Conservation (phyloP, 2,888 invertebrate genomes). For the Philhelius pedissequus region DNA sequence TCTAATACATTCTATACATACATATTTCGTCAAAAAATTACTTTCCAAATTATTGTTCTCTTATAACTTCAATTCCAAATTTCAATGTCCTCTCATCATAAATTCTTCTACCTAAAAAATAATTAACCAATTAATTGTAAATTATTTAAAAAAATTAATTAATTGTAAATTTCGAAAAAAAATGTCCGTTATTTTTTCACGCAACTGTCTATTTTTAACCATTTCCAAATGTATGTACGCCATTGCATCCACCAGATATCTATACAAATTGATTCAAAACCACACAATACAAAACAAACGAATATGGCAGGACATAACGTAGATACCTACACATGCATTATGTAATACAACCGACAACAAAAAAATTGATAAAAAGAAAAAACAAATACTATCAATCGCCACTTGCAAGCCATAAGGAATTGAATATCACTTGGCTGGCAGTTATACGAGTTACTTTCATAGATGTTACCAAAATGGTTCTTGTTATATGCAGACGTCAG, state of each 20-base stretch:
- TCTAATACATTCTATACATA: too few relatives aligned
- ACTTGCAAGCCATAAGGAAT: constrained; percentile 50
- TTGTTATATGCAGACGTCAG: constrained; percentile 3
- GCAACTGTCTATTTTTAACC: neutral
- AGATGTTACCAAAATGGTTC: constrained; percentile 37
- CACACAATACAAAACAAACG: constrained; percentile 10
- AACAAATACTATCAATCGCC: constrained; percentile 59
- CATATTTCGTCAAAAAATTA: too few relatives aligned
- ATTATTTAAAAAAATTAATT: neutral
- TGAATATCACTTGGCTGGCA: constrained; percentile 61
- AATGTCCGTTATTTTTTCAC: neutral
- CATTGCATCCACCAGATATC: neutral
- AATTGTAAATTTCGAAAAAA: neutral
- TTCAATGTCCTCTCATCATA: too few relatives aligned
- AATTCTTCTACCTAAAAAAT: too few relatives aligned
- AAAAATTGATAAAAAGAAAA: constrained; percentile 14
- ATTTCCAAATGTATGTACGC: neutral
- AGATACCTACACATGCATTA: too few relatives aligned
- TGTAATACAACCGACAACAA: neutral
- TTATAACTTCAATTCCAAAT: too few relatives aligned
- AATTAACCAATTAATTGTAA: neutral
- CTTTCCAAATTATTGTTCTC: too few relatives aligned
- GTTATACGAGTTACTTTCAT: constrained; percentile 57
- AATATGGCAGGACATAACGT: too few relatives aligned
- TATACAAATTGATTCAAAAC: constrained; percentile 33